Percentiles rank a stretch among this genome's conserved stretches.
These are phyloP conservation scores for Danio aesculapii DNA, from an alignment of 2,797 vertebrate genomes.

Conservation along the genomic window DNA sequence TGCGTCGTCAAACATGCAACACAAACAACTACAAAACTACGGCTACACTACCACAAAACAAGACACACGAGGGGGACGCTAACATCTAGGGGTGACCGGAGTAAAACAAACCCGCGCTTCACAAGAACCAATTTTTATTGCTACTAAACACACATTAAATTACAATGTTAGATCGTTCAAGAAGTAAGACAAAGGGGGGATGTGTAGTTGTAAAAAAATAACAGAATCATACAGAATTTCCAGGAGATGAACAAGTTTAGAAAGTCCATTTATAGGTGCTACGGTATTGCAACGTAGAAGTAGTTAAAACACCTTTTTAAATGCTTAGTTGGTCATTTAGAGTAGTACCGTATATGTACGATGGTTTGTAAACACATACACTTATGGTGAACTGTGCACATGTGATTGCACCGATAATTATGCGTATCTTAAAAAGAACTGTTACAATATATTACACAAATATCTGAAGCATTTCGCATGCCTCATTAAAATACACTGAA, in stretches of 20 bases:
- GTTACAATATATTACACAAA: constrained; percentile 32
- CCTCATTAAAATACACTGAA: constrained; percentile 6
- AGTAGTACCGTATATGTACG: constrained; percentile 3
- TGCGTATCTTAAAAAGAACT: constrained; percentile 17
- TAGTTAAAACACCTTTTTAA: background rate
- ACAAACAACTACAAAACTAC: constrained; percentile 33
- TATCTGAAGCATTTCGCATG: background rate
- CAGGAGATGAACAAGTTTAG: constrained; percentile 37
- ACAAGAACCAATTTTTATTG: constrained; percentile 80
- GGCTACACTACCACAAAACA: constrained; percentile 50
- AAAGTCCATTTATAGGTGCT: background rate
- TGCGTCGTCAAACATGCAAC: constrained; percentile 41
- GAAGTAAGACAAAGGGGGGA: constrained; percentile 55
- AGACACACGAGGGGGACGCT: constrained; percentile 12
- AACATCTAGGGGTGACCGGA: constrained; percentile 38
- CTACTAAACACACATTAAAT: constrained; percentile 32
- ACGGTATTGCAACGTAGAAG: no score
- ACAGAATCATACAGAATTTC: constrained; percentile 39
- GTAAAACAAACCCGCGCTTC: constrained; percentile 66
- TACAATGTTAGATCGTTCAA: constrained; percentile 43
- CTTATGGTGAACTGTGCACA: constrained; percentile 21
- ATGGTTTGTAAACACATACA: constrained; percentile 21
- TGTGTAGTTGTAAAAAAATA: constrained; percentile 42
- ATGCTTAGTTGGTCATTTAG: constrained; percentile 1
- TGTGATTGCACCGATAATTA: constrained; percentile 17